Percentiles rank a stretch among this genome's conserved stretches.
These are phyloP conservation scores for Drosophila lacicola DNA, from an alignment of 2,888 invertebrate species.

Conservation along the genomic window DNA sequence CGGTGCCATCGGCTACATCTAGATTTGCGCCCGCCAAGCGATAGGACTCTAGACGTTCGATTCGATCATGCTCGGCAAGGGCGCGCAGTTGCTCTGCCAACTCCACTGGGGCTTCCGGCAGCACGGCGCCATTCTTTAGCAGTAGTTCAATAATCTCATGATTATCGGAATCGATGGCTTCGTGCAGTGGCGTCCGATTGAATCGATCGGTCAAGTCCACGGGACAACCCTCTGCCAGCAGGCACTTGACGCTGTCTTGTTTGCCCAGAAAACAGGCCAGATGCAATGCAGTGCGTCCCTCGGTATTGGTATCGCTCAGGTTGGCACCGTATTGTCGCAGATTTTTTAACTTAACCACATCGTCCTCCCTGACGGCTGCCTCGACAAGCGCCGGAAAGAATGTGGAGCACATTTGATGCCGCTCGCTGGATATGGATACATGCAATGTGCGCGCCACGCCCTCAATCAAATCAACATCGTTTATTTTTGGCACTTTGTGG, in stretches of 20 bases:
- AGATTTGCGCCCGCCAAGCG: conserved; percentile 89
- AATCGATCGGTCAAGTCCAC: conserved; percentile 91
- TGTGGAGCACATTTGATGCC: conserved; percentile 86
- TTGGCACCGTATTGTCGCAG: conserved; percentile 88
- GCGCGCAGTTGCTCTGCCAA: conserved; percentile 89
- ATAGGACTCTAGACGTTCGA: conserved; percentile 87
- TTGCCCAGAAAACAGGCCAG: conserved; percentile 91
- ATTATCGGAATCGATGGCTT: conserved; percentile 89
- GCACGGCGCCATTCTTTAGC: conserved; percentile 90
- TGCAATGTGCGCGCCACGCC: conserved; percentile 87
- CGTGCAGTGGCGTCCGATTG: conserved; percentile 90
- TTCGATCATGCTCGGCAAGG: conserved; percentile 87
- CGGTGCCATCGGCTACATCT: conserved; percentile 87
- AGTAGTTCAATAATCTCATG: conserved; percentile 88
- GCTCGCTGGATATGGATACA: conserved; percentile 86
- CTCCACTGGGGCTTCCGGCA: conserved; percentile 86
- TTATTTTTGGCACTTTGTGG: conserved; percentile 66
- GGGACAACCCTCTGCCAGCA: conserved; percentile 91
- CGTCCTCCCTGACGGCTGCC: conserved; percentile 87
- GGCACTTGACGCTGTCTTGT: conserved; percentile 87
- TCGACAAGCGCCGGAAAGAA: conserved; percentile 90
- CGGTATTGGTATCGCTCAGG: conserved; percentile 90
- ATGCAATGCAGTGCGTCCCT: conserved; percentile 92
- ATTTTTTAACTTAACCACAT: conserved; percentile 86
- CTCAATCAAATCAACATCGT: conserved; percentile 86